Evolutionary conservation across 2,888 invertebrate species (phyloP).

Genomic region (Choreutis nemorana): DNA sequence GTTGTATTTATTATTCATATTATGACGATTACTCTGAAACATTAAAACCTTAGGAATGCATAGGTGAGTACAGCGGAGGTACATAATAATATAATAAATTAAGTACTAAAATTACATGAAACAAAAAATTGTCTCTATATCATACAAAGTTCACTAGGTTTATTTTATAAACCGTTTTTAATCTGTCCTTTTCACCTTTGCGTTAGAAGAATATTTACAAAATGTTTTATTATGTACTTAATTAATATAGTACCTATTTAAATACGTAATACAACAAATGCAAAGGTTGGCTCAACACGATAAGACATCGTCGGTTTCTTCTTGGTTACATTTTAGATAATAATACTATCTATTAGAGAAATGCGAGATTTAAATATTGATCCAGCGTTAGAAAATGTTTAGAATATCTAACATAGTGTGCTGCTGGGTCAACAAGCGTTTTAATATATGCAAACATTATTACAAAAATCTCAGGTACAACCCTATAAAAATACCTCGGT

Average conservation of each 20-base stretch:
- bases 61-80: constrained; percentile 36
- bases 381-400: no score
- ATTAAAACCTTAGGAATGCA: constrained; percentile 56
- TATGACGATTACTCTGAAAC: constrained; percentile 46
- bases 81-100: constrained; percentile 57
- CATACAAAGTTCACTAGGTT: constrained; percentile 39
- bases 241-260: constrained; percentile 12
- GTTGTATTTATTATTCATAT: constrained; percentile 52
- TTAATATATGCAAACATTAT: background rate
- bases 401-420: no score
- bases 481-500: constrained; percentile 15
- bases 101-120: constrained; percentile 49
- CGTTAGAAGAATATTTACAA: constrained; percentile 14
- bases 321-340: no score
- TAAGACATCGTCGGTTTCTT: background rate
- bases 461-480: constrained; percentile 15
- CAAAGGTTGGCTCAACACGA: constrained; percentile 24
- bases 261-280: constrained; percentile 30
- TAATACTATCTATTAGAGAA: no score
- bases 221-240: constrained; percentile 11
- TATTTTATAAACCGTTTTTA: constrained; percentile 50
- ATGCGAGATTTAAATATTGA: no score
- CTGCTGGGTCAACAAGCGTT: no score
- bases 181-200: constrained; percentile 9
- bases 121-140: constrained; percentile 37